Evolutionary conservation across 2,888 invertebrate genomes (phyloP), one percentile per base, ranked within the genome.

Genomic region (Trichacis sp.): DNA sequence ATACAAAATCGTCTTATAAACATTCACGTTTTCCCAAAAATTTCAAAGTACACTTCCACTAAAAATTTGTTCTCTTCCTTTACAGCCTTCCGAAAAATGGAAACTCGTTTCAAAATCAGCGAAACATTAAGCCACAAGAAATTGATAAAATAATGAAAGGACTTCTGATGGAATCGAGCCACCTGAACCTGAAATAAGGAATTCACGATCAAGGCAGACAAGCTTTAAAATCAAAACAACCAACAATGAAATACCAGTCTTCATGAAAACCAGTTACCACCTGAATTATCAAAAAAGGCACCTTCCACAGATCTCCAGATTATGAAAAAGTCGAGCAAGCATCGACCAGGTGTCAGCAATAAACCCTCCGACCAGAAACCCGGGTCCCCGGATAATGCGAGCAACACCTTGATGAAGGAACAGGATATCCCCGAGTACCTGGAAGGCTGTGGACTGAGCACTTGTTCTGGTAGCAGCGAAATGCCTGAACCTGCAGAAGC

Each of bases 401-500:
- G 48, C 12, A 45, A 59, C 53, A 75, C 77, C 73, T 79, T 77
- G 73, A 82, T 81, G 81, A 84, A 83, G 80, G 84, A 84, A 69
- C 83, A 83, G 60, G 83, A 84, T 62, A 83, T 84, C 50, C 83
- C 84, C 11, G 83, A 84, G 60, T 84, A 81, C 59, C 66, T 84
- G 62, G 83, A 84, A 72, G 82, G 82, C 67, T 84, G 84, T 69
- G 84, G 83, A 62, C 61, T 80, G 61, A 80, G 79, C 61, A 73
- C 82, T 64, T 81, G 81, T 64, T 79, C 81, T 24, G 74, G 77
- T 59, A 73, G 62, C 52, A 64, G 55, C 64, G 85, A 85, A 19
- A 85, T 85, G 83, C 84, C 85, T 9, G 86, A 86, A 65, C 81
- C 83, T 18, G 74, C 78, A 24, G 84, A 85, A 8, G 70, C 71